These are phyloP conservation scores for Calameuta idolon DNA, from an alignment of 2,888 invertebrate species.

Conservation along the genomic window DNA sequence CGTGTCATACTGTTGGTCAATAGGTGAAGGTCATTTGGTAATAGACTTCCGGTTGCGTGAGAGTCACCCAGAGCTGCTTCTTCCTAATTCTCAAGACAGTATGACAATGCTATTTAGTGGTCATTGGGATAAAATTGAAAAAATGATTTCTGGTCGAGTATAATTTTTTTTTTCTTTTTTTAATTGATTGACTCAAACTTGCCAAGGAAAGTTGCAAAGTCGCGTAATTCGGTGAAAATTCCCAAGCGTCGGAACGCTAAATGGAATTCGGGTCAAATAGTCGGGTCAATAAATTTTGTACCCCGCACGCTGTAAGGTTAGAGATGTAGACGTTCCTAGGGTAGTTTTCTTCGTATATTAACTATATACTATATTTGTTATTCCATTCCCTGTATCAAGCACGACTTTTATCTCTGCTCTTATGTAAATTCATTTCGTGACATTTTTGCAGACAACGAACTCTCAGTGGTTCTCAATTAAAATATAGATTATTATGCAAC, in stretches of 20 bases:
- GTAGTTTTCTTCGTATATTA: not conserved
- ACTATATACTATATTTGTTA: not conserved
- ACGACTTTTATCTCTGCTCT: not conserved
- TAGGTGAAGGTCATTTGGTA: not conserved
- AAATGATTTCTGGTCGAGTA: not conserved
- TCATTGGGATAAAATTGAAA: not conserved
- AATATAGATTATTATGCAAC: not conserved
- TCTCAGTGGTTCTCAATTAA: not conserved
- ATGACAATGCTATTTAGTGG: too few species aligned
- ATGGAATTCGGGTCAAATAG: slow-evolving; percentile 42
- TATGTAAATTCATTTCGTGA: not conserved
- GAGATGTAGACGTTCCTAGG: not conserved
- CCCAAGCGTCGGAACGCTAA: slow-evolving; percentile 22
- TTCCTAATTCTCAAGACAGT: too few species aligned
- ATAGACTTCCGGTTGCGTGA: not conserved
- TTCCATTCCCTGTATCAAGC: not conserved
- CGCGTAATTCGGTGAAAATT: not conserved
- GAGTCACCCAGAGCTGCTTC: too few species aligned
- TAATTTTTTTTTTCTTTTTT: not conserved
- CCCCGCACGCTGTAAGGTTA: not conserved
- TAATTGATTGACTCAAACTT: not conserved
- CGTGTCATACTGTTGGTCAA: not conserved
- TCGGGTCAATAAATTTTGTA: slow-evolving; percentile 35
- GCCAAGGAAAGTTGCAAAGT: not conserved
- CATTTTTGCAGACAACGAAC: not conserved